Conservation (phyloP, 2,888 invertebrate species). For the Abrostola tripartita region DNA sequence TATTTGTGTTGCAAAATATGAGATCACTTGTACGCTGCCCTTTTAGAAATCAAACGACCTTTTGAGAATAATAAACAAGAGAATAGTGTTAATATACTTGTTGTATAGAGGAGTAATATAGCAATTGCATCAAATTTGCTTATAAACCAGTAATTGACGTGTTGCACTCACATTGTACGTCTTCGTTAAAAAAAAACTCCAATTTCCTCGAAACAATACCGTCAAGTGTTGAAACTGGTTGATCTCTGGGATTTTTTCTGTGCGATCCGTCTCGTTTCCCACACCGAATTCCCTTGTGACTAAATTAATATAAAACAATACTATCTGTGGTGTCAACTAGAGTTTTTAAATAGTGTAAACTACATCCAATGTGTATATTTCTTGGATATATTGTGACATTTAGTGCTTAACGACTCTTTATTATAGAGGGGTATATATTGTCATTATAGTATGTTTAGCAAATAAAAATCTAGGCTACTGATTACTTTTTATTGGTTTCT, state of each 20-base stretch:
- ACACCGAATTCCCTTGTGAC: constrained; percentile 81
- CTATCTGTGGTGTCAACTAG: constrained; percentile 66
- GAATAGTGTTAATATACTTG: neutral
- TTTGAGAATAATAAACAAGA: neutral
- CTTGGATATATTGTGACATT: constrained; percentile 47
- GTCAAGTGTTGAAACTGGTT: constrained; percentile 71
- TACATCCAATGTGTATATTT: constrained; percentile 37
- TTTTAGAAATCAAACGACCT: no score
- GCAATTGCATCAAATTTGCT: constrained; percentile 16
- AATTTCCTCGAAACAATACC: constrained; percentile 75
- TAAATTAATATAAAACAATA: constrained; percentile 77
- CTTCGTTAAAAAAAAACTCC: constrained; percentile 61
- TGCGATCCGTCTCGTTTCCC: constrained; percentile 73
- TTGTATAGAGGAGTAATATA: no score
- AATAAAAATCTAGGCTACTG: neutral
- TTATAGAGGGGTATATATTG: constrained; percentile 9
- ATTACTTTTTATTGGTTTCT: constrained; percentile 20
- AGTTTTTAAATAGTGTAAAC: constrained; percentile 49
- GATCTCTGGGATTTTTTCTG: constrained; percentile 78
- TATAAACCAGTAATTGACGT: constrained; percentile 28
- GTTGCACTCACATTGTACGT: constrained; percentile 41
- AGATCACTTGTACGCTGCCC: neutral
- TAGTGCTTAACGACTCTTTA: constrained; percentile 22
- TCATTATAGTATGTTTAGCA: constrained; percentile 9
- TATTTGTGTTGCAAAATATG: constrained; percentile 30